Conservation (phyloP, 1,140 invertebrate genomes). For the Atta colombica region DNA sequence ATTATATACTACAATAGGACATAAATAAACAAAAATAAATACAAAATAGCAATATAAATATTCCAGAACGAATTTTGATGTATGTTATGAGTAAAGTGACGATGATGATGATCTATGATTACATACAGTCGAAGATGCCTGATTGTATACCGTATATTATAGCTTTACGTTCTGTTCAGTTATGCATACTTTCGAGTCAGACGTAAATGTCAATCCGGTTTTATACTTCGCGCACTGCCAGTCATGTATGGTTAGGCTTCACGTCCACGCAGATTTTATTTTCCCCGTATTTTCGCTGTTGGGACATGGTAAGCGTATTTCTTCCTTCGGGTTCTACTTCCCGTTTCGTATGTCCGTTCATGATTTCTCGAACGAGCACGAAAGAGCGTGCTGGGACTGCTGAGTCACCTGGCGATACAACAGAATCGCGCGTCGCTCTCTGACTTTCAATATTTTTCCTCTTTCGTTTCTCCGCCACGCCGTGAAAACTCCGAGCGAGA, state of each 20-base stretch:
- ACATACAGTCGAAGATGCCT: background rate
- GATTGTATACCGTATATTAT: constrained; percentile 29
- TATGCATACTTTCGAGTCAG: constrained; percentile 60
- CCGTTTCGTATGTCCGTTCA: constrained; percentile 52
- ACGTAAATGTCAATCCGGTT: constrained; percentile 66
- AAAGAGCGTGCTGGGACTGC: constrained; percentile 69
- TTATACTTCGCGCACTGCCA: constrained; percentile 31
- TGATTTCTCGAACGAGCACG: constrained; percentile 71
- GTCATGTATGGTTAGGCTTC: constrained; percentile 54
- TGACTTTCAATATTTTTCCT: constrained; percentile 66
- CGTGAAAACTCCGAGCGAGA: background rate
- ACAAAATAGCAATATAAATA: background rate
- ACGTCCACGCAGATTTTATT: constrained; percentile 70
- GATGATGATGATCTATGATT: constrained; percentile 1
- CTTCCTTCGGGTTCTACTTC: constrained; percentile 45
- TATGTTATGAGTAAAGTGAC: background rate
- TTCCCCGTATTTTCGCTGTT: constrained; percentile 35
- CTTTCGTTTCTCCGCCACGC: background rate
- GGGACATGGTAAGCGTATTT: constrained; percentile 68
- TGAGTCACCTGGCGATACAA: constrained; percentile 74
- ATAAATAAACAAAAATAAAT: background rate
- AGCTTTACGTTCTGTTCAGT: constrained; percentile 30
- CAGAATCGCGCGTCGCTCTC: constrained; percentile 61
- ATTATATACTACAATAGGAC: background rate
- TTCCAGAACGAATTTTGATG: background rate